These are phyloP conservation scores for Lanius collurio DNA, from an alignment of 2,113 vertebrate genomes.

Conservation along the genomic window DNA sequence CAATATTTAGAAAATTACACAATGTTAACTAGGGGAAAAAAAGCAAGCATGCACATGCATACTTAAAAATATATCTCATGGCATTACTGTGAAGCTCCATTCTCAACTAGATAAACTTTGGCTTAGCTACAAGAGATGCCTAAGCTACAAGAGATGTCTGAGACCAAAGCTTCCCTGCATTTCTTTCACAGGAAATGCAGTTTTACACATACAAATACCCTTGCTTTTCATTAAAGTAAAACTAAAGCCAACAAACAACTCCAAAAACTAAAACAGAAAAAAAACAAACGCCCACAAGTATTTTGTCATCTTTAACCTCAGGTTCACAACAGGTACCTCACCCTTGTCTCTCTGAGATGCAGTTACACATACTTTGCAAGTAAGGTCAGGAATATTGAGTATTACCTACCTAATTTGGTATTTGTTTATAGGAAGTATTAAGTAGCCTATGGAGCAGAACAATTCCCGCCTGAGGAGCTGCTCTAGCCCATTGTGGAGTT, in stretches of 20 bases:
- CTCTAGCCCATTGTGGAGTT: conserved; percentile 43
- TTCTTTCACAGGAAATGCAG: neutral
- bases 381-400: neutral
- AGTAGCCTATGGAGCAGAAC: conserved; percentile 42
- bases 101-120: neutral
- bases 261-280: neutral
- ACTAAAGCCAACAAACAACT: neutral
- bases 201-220: neutral
- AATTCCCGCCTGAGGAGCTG: neutral
- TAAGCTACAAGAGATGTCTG: neutral
- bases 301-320: neutral
- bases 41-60: neutral
- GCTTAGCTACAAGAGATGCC: neutral
- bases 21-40: neutral
- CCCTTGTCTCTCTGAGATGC: neutral
- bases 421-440: conserved; percentile 33
- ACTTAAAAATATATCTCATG: neutral
- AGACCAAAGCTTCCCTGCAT: neutral
- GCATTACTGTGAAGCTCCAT: neutral
- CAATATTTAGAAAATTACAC: neutral
- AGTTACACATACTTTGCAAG: neutral
- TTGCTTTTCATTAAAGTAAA: neutral
- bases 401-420: conserved; percentile 17
- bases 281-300: no score
- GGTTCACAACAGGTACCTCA: neutral